Conservation (phyloP, 2,797 vertebrate genomes). For the Acrossocheilus fasciatus region DNA sequence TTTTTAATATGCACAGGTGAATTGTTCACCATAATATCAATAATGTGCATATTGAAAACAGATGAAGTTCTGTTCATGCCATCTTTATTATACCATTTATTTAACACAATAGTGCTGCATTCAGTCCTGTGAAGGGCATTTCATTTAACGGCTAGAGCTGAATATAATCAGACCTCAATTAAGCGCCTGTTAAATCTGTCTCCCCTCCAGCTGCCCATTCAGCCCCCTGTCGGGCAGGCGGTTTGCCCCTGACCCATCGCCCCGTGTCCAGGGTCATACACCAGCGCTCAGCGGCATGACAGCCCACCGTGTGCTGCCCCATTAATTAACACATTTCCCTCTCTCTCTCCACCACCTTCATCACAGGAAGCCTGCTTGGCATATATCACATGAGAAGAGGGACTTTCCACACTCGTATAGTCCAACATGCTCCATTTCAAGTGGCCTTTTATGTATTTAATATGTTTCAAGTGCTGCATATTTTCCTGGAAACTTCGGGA, state of each 20-base stretch:
- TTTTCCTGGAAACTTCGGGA: constrained; percentile 51
- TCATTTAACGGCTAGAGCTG: constrained; percentile 52
- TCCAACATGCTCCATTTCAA: constrained; percentile 41
- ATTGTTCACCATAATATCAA: background rate
- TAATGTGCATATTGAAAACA: background rate
- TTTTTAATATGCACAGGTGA: background rate
- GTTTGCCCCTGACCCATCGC: constrained; percentile 48
- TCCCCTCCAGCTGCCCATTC: constrained; percentile 53
- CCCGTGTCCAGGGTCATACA: constrained; percentile 53
- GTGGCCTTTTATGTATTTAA: constrained; percentile 52
- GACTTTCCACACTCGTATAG: constrained; percentile 39
- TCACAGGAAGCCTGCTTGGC: constrained; percentile 34
- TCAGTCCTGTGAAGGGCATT: constrained; percentile 48
- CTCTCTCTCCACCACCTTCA: constrained; percentile 35
- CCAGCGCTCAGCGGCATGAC: constrained; percentile 40
- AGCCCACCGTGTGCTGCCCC: constrained; percentile 11
- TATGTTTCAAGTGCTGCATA: constrained; percentile 46
- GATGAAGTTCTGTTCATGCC: background rate
- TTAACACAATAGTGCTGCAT: constrained; percentile 30
- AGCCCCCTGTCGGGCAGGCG: constrained; percentile 36
- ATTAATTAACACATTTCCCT: constrained; percentile 49
- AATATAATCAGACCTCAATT: constrained; percentile 62
- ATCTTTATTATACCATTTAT: background rate
- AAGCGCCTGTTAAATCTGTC: constrained; percentile 60
- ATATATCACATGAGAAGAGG: constrained; percentile 47